phyloP scores from a whole-genome alignment of 2,113 vertebrate species.

The Calidris pugnax region DNA sequence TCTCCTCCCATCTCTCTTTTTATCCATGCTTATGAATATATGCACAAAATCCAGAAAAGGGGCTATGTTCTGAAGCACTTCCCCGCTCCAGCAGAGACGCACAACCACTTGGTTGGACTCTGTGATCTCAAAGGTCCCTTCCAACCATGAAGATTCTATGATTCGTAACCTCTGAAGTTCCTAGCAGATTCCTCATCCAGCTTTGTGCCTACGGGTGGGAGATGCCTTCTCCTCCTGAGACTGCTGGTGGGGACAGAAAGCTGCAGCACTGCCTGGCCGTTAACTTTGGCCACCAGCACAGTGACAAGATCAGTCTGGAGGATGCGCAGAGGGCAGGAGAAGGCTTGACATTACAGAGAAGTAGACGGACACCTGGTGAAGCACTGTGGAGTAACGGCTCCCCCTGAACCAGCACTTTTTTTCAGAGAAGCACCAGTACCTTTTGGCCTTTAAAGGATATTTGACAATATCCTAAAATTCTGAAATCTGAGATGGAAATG shows the following conservation, averaged over 20 bases:
- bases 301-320: not conserved
- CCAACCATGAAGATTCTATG: too few species aligned
- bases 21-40: fast-evolving
- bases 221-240: not conserved
- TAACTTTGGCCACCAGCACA: fast-evolving
- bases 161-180: not conserved
- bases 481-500: not conserved
- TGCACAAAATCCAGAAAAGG: not conserved
- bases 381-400: not conserved
- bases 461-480: not conserved
- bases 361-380: not conserved
- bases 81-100: not conserved
- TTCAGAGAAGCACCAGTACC: not conserved
- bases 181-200: not conserved
- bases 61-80: not conserved
- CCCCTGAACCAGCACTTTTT: not conserved
- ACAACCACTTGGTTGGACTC: too few species aligned
- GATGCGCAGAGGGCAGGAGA: fast-evolving
- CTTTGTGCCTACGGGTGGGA: fast-evolving
- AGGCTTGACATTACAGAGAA: not conserved
- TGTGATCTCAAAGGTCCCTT: too few species aligned
- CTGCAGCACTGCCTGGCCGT: not conserved
- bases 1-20: not conserved
- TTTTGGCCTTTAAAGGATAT: not conserved
- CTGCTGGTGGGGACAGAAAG: not conserved